Evolutionary conservation across 2,797 vertebrate genomes (phyloP), one percentile per base, ranked within the genome.

Genomic region (Onychomys torridus): DNA sequence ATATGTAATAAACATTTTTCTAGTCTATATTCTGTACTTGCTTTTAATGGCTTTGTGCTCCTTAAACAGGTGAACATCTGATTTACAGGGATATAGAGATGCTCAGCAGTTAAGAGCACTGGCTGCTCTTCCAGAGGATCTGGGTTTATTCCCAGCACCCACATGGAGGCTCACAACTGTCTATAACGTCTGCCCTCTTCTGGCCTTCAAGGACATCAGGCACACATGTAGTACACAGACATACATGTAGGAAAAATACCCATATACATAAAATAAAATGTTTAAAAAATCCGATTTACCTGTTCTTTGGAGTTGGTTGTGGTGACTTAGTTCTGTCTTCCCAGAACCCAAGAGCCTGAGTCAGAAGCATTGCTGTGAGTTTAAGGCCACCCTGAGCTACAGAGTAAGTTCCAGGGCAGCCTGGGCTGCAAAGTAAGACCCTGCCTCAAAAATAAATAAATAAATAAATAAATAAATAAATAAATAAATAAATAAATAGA

Each of bases 21-120:
- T 91, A 89, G 76, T 55, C 32, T 93, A 25, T 83, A 86, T 57
- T 97, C 27, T 55, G 10, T 71, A 32, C 8, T 46, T 57, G 61
- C 84, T 85, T 95, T 90, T 88, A 85, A 89, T 89, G 82, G 11
- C 73, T 89, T 5, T 9, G 25, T 90, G 49, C 11, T 34, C 27
- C 14, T 52, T 63, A 79, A 81, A 32, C 17, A 29, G 65, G 37
- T 96, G 34, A 82, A 89, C 67, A 90, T 23, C 25, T 63, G 89
- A 81, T 23, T 90, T 89, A 61, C 84, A 46, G 84, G 9, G 29
- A 43, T 34, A 1, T 46, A 65, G 61, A 46, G 29, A 67, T 65
- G 61, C 43, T 59, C 19, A 85, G 19, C 43, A 65, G 61, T 49
- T 85, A 85, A 49, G 61, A 85, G 19, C 61, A 8, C 32, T 85